Evolutionary conservation across 2,888 invertebrate genomes (phyloP), one percentile per base, ranked within the genome.

Genomic region (Melipona beecheii): DNA sequence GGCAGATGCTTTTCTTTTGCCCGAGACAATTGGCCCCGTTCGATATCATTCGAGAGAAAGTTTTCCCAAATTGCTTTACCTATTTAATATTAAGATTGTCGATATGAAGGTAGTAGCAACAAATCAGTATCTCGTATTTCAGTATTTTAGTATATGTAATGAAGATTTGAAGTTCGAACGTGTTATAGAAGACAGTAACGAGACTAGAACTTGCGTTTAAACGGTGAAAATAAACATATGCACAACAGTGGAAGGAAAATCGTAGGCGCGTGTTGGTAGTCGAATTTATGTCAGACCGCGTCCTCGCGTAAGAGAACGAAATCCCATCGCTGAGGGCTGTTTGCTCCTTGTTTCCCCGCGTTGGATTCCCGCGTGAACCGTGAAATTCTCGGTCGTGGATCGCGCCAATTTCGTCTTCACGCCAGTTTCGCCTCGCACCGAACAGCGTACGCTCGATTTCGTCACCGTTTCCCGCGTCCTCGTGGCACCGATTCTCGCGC

Each of bases 401-500:
- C 52, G 43, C 62, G 43, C 19, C 66, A 66, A 71, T 80, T 71
- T 66, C 71, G 49, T 68, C 21, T 56, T 70, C 54, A 58, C 60
- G 36, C 52, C 43, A 43, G 27, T 31, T 58, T 70, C 58, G 69
- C 43, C 52, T 54, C 52, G 60, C 62, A 68, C 36, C 17, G n/a
- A 60, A 21, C 60, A 50, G 52, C 56, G 19, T 17, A 69, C 43
- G 73, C 62, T 82, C 82, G 81, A 75, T 83, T 52, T 43, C 49
- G 71, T 66, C 71, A 68, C 54, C 75, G 75, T 83, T 81, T 72
- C 66, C 75, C 75, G 71, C 81, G 81, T 69, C 75, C 83, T 64
- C 68, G 75, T 81, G 81, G 71, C 75, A 72, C 75, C 56, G 72
- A 81, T 83, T 73, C 71, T 75, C 68, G 50, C 36, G 64, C 36